Conservation (phyloP, 2,113 vertebrate genomes). For the Blennius ocellaris region DNA sequence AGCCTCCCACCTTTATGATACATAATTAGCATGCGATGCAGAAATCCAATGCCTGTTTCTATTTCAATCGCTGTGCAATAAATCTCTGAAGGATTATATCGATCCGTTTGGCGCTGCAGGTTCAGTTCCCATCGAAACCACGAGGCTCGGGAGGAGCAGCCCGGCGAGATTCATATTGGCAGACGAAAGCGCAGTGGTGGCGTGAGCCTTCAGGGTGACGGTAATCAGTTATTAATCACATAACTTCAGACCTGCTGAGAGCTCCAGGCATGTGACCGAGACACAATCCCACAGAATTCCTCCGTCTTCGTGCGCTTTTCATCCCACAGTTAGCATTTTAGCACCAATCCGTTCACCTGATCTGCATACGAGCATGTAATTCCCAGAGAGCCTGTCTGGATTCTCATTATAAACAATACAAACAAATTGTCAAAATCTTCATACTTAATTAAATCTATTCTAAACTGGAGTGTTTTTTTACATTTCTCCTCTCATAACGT, state of each 20-base stretch:
- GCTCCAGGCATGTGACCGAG: background rate
- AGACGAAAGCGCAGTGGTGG: background rate
- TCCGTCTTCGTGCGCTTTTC: background rate
- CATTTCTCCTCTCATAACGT: no score
- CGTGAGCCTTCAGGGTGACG: slow-evolving; percentile 28
- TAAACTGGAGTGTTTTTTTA: no score
- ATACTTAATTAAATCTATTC: no score
- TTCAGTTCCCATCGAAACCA: slow-evolving; percentile 36
- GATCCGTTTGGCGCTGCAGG: slow-evolving; percentile 49
- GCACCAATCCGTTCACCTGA: slow-evolving; percentile 16
- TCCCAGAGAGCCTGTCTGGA: background rate
- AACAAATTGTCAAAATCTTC: no score
- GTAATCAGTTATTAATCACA: slow-evolving; percentile 51
- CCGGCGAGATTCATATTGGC: slow-evolving; percentile 36
- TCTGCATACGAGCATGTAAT: slow-evolving; percentile 7
- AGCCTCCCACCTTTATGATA: slow-evolving; percentile 3
- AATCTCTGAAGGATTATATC: slow-evolving; percentile 45
- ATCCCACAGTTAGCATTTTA: no score
- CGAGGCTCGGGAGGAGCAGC: slow-evolving; percentile 1
- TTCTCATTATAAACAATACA: no score
- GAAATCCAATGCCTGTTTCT: slow-evolving; percentile 43
- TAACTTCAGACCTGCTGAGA: background rate
- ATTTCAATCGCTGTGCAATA: slow-evolving; percentile 29
- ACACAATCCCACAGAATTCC: background rate
- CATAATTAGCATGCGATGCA: slow-evolving; percentile 5